These are phyloP conservation scores for Acronicta alni DNA, from an alignment of 2,888 invertebrate genomes.

Conservation along the genomic window DNA sequence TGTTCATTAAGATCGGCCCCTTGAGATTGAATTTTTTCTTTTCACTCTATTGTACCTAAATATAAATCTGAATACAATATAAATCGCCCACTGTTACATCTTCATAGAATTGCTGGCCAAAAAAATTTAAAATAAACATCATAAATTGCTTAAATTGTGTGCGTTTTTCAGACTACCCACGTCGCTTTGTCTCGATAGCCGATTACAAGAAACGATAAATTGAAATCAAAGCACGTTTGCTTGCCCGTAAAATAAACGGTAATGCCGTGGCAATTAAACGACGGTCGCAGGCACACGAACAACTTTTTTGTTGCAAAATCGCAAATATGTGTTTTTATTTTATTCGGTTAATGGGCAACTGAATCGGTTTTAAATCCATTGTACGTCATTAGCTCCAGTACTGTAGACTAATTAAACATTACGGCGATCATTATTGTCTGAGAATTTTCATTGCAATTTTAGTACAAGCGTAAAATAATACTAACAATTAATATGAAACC, in stretches of 20 bases:
- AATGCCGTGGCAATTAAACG: conserved; percentile 49
- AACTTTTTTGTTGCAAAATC: conserved; percentile 38
- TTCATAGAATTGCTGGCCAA: conserved; percentile 7
- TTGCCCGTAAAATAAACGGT: conserved; percentile 45
- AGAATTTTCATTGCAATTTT: neutral
- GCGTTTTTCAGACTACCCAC: conserved; percentile 48
- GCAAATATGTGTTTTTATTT: conserved; percentile 21
- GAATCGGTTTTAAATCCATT: conserved; percentile 10
- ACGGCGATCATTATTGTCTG: neutral
- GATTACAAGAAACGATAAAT: conserved; percentile 55
- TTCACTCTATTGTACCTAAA: neutral
- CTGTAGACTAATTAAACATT: conserved; percentile 17
- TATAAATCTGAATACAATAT: conserved; percentile 1
- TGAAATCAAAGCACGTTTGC: conserved; percentile 49
- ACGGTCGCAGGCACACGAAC: conserved; percentile 17
- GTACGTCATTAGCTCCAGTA: conserved; percentile 9
- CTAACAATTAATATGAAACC: neutral
- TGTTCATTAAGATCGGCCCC: neutral
- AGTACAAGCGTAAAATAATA: neutral
- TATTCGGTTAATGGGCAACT: neutral
- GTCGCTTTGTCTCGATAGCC: conserved; percentile 30
- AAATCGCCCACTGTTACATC: conserved; percentile 3
- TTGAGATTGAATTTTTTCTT: neutral
- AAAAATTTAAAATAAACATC: conserved; percentile 4
- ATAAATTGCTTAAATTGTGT: conserved; percentile 11